Conservation (phyloP, 2,888 invertebrate genomes). For the Oxytorus armatus region DNA sequence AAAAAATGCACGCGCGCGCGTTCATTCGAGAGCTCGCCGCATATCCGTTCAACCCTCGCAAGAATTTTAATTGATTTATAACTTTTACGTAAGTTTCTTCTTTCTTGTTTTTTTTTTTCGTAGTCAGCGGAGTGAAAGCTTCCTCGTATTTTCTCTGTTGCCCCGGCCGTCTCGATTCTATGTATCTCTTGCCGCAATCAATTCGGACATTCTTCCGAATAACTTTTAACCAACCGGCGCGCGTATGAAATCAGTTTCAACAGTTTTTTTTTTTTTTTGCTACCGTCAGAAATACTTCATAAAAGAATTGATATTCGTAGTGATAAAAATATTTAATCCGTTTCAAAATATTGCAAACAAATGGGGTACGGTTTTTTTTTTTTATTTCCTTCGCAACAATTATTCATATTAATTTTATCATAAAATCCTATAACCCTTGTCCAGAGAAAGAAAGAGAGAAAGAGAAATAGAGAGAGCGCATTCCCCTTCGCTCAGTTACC, state of each 20-base stretch:
- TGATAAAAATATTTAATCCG: neutral
- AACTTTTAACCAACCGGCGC: conserved; percentile 29
- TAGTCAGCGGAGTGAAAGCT: conserved; percentile 57
- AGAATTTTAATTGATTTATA: conserved; percentile 59
- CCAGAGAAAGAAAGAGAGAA: too few species aligned
- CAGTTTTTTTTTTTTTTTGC: too few species aligned
- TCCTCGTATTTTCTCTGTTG: conserved; percentile 44
- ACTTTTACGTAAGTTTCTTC: conserved; percentile 62
- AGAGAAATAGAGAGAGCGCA: too few species aligned
- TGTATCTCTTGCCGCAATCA: conserved; percentile 11
- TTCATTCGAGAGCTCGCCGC: conserved; percentile 22
- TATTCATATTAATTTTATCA: too few species aligned
- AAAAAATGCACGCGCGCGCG: conserved; percentile 12
- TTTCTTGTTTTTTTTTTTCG: conserved; percentile 34
- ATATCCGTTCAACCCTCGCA: conserved; percentile 32
- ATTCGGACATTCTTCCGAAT: conserved; percentile 1
- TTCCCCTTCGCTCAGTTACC: too few species aligned
- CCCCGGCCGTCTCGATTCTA: conserved; percentile 8
- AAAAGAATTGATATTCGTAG: too few species aligned
- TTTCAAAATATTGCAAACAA: neutral
- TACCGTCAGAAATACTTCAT: too few species aligned
- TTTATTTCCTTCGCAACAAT: too few species aligned
- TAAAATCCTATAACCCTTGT: too few species aligned
- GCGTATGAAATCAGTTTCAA: too few species aligned
- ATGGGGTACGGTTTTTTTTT: too few species aligned